phyloP scores from a whole-genome alignment of 2,113 vertebrate genomes.

The Dasypus novemcinctus region DNA sequence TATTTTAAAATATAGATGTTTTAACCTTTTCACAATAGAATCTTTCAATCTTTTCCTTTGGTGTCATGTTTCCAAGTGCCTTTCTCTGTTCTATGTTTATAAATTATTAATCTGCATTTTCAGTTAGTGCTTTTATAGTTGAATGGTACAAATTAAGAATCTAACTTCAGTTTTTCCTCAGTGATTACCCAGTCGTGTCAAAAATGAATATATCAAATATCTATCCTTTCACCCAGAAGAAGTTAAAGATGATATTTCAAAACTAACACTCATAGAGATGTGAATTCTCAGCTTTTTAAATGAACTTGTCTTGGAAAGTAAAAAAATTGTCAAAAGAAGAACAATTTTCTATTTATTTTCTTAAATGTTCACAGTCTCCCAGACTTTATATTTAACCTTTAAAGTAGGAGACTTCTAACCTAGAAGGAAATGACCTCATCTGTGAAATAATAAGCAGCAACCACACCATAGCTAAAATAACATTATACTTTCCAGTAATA shows the following conservation, averaged over 20 bases:
- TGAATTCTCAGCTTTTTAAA: background rate
- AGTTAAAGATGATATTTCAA: background rate
- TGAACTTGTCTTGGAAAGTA: background rate
- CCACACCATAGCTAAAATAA: background rate
- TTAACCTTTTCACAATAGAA: background rate
- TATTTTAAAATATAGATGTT: background rate
- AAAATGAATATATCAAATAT: background rate
- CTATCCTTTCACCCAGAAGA: background rate
- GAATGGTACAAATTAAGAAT: background rate
- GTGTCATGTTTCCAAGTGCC: background rate
- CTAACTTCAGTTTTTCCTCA: background rate
- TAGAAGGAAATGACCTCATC: constrained; percentile 29
- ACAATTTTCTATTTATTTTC: background rate
- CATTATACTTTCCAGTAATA: constrained; percentile 8
- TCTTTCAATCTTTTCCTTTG: background rate
- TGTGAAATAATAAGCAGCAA: constrained; percentile 18
- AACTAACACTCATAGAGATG: background rate
- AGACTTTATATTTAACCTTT: background rate
- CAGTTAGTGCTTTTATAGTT: background rate
- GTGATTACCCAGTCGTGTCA: background rate
- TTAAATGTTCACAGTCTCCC: background rate
- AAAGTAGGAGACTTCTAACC: background rate
- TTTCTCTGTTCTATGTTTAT: background rate
- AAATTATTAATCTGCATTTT: background rate
- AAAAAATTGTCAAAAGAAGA: background rate